Conservation (phyloP, 2,113 vertebrate genomes). For the Onychorhynchus coronatus region DNA sequence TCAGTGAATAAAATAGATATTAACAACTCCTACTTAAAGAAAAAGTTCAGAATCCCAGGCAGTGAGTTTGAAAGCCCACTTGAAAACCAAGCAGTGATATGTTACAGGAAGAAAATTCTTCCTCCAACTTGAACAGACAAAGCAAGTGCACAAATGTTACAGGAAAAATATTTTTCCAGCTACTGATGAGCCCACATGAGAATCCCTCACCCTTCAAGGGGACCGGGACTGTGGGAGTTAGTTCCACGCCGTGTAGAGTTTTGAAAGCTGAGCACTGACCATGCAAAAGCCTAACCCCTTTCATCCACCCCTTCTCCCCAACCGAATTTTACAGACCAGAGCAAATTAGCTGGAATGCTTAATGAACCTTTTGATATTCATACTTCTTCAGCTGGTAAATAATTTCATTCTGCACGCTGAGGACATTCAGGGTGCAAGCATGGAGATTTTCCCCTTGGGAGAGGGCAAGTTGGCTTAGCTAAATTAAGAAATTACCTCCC, state of each 20-base stretch:
- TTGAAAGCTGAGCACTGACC: constrained; percentile 1
- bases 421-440: constrained; percentile 2
- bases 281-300: background rate
- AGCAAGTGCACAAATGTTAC: background rate
- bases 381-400: constrained; percentile 1
- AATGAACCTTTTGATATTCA: constrained; percentile 47
- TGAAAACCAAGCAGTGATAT: background rate
- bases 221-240: background rate
- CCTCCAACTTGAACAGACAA: background rate
- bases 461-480: background rate
- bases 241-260: background rate
- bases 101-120: background rate
- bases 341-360: constrained; percentile 37
- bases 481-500: constrained; percentile 16
- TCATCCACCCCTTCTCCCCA: constrained; percentile 15
- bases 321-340: constrained; percentile 25
- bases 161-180: constrained; percentile 10
- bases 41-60: background rate
- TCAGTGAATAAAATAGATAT: background rate
- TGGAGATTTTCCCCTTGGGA: background rate
- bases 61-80: background rate
- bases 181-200: background rate
- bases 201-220: background rate
- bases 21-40: background rate
- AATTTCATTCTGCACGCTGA: constrained; percentile 16